phyloP scores from a whole-genome alignment of 2,113 vertebrate species.

The Calonectris borealis region DNA sequence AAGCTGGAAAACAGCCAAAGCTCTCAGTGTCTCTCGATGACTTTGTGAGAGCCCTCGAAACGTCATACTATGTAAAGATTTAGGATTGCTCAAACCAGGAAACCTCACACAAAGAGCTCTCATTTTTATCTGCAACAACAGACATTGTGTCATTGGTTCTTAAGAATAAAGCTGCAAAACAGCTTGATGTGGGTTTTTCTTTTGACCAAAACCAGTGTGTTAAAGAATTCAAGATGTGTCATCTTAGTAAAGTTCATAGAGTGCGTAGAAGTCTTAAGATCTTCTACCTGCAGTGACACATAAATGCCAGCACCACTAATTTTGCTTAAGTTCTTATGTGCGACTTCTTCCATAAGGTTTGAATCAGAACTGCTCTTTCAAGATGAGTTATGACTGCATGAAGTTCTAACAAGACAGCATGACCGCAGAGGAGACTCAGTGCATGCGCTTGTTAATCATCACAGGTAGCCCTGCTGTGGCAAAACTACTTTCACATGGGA shows the following conservation, averaged over 20 bases:
- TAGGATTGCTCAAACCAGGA: conserved; percentile 1
- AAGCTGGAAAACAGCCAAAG: background rate
- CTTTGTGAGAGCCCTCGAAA: background rate
- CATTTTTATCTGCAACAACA: background rate
- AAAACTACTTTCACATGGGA: conserved; percentile 17
- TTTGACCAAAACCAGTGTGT: background rate
- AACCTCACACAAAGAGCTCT: background rate
- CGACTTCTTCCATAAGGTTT: background rate
- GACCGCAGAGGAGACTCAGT: background rate
- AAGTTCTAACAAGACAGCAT: background rate
- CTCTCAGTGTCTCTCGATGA: background rate
- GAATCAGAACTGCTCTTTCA: conserved; percentile 5
- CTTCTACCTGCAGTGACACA: conserved; percentile 22
- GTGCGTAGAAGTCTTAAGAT: background rate
- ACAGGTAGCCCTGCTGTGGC: conserved; percentile 33
- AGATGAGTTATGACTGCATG: background rate
- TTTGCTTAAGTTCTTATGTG: background rate
- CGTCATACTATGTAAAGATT: background rate
- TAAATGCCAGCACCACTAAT: background rate
- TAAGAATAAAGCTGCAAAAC: conserved; percentile 17
- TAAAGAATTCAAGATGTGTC: background rate
- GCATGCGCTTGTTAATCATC: background rate
- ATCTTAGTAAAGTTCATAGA: background rate
- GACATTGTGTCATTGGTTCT: conserved; percentile 9
- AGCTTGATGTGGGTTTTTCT: conserved; percentile 12